Percentiles rank a stretch among this genome's conserved stretches.
phyloP scores from a whole-genome alignment of 92 coral and sea anemone genomes.

The Ricordea florida region DNA sequence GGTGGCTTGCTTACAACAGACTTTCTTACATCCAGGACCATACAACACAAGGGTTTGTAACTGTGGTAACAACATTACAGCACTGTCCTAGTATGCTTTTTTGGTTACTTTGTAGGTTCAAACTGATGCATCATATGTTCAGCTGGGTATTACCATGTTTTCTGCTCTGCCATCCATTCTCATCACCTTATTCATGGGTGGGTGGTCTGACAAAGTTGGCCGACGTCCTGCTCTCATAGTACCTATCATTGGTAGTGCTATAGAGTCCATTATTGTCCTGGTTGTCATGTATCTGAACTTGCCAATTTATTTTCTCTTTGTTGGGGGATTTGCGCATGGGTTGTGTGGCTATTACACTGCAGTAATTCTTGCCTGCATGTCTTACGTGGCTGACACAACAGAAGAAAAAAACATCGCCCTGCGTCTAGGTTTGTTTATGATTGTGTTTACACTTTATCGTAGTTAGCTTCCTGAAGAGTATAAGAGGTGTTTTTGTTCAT shows the following conservation, averaged over 20 bases:
- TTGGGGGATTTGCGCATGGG: conserved; percentile 68
- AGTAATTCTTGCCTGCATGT: conserved; percentile 57
- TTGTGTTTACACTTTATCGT: not conserved
- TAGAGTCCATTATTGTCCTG: conserved; percentile 53
- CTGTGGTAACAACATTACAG: too few relatives aligned
- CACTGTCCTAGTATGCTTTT: too few relatives aligned
- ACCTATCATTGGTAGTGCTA: conserved; percentile 55
- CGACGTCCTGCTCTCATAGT: conserved; percentile 67
- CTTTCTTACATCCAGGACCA: too few relatives aligned
- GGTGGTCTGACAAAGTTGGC: conserved; percentile 81
- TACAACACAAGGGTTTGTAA: too few relatives aligned
- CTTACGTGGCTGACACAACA: conserved; percentile 81
- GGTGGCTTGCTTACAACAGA: too few relatives aligned
- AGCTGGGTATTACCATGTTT: conserved; percentile 41
- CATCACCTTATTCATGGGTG: conserved; percentile 75
- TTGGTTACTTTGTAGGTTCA: conserved; percentile 68
- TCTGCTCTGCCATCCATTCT: conserved; percentile 67
- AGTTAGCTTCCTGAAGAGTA: too few relatives aligned
- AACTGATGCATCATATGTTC: conserved; percentile 58
- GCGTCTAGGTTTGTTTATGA: conserved; percentile 58
- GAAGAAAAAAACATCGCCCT: conserved; percentile 52
- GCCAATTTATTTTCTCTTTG: conserved; percentile 61
- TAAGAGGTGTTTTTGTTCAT: too few relatives aligned
- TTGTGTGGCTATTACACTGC: conserved; percentile 69
- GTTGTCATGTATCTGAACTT: conserved; percentile 49